A percentile compares a stretch with the other conserved stretches of the same genome.
Conservation (phyloP, 2,888 invertebrate genomes). For the Ypsolopha sequella region DNA sequence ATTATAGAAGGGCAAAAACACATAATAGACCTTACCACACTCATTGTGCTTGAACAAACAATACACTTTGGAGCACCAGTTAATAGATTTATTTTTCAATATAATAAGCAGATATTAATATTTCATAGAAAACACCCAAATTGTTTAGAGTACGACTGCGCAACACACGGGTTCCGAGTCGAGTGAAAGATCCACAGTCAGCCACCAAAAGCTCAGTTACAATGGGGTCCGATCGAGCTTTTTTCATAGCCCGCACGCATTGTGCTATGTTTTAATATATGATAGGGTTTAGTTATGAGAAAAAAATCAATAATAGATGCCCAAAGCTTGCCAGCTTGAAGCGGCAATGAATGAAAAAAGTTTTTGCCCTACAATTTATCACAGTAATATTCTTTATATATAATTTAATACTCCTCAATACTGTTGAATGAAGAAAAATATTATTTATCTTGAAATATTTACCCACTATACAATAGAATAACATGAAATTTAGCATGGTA, state of each 20-base stretch:
- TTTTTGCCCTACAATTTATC: no score
- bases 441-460: no score
- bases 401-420: no score
- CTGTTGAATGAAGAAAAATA: no score
- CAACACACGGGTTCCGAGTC: conserved; percentile 36
- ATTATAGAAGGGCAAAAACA: conserved; percentile 29
- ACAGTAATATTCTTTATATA: no score
- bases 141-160: conserved; percentile 45
- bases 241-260: conserved; percentile 31
- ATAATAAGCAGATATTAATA: conserved; percentile 34
- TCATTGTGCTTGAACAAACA: conserved; percentile 60
- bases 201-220: conserved; percentile 38
- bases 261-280: conserved; percentile 30
- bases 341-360: no score
- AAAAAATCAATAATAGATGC: conserved; percentile 40
- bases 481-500: no score
- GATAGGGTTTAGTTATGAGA: conserved; percentile 45
- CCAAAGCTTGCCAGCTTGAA: not conserved
- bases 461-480: no score
- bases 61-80: conserved; percentile 35
- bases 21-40: conserved; percentile 60
- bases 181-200: conserved; percentile 47
- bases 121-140: conserved; percentile 28
- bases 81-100: conserved; percentile 42
- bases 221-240: conserved; percentile 45